These are phyloP conservation scores for Danio choprae DNA, from an alignment of 2,797 vertebrate genomes.

Conservation along the genomic window DNA sequence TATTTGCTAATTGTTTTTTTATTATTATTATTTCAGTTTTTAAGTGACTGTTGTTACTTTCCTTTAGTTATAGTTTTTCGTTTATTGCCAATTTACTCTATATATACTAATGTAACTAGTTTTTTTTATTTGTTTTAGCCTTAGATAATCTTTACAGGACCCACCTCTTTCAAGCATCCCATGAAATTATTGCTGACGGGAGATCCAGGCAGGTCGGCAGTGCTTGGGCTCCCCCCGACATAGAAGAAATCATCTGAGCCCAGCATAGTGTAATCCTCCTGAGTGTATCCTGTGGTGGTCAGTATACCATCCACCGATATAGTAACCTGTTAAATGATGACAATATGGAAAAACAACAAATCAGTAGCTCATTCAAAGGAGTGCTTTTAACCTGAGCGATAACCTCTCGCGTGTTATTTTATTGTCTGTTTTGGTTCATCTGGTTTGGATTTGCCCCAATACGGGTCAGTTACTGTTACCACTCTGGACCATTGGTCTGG, in stretches of 20 bases:
- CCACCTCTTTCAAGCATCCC: slow-evolving; percentile 99
- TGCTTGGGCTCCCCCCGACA: slow-evolving; percentile 98
- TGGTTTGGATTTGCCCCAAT: slow-evolving; percentile 47
- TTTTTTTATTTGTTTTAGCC: no score
- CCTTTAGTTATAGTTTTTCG: no score
- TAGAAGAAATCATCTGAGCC: slow-evolving; percentile 99
- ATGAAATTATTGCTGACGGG: slow-evolving; percentile 99
- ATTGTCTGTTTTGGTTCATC: slow-evolving; percentile 51
- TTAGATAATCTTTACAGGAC: slow-evolving; percentile 53
- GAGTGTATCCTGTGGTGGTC: slow-evolving; percentile 98
- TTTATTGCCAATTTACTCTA: no score
- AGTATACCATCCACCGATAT: slow-evolving; percentile 99
- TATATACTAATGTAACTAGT: no score
- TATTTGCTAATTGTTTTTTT: no score
- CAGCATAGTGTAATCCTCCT: slow-evolving; percentile 99
- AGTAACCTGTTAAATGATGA: slow-evolving; percentile 93
- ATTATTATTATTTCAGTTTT: no score
- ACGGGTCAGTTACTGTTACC: slow-evolving; percentile 47
- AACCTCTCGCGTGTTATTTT: slow-evolving; percentile 45
- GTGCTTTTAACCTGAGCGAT: slow-evolving; percentile 39
- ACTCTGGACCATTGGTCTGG: slow-evolving; percentile 70
- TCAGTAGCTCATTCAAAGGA: slow-evolving; percentile 57
- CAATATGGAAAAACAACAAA: slow-evolving; percentile 89
- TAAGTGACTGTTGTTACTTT: no score
- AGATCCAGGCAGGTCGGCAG: slow-evolving; percentile 96